Base-by-base conservation (phyloP, 2,113 vertebrate genomes). In the Poecile atricapillus region DNA sequence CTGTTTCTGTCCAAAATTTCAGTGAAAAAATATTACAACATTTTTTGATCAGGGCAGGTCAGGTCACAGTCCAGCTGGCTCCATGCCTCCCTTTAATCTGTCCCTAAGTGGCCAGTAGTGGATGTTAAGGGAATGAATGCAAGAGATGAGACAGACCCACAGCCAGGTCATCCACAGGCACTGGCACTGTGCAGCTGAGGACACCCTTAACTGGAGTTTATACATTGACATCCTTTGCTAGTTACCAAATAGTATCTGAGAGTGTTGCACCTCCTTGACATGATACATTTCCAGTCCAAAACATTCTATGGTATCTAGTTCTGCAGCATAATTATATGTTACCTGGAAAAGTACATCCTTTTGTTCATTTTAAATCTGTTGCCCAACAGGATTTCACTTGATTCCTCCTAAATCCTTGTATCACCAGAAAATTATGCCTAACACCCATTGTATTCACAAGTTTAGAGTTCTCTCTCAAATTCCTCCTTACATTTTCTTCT, bases 11-110 rank as follows among this genome's bases (percentile, higher is more conserved):
- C 33, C 35, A 82, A 74, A 90, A 75, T 75, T 64, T 67, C 27
- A 70, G 17, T 0, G 0, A 67, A 56, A 13, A 71, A 19, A 7
- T n/a, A 74, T 49, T 75, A 31, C 43, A 63, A 65, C 9, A 30
- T 6, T 70, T 85, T 81, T 53, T 59, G 37, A 9, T 35, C 27
- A 11, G 2, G 1, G 25, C 18, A 37, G 44, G 49, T 73, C 44
- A 44, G 68, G 76, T 76, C 39, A 55, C 17, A 58, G 71, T 53
- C 71, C 53, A 30, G 20, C 21, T 65, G 69, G 3, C 25, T 31
- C 37, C 70, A 28, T 1, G 1, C 12, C 4, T 9, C 24, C 4
- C 41, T 44, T 17, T 30, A 56, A 33, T 4, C 37, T 39, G 4
- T 23, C 27, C 35, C 75, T 62, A 4, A 43, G 70, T 15, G 52